Percentiles rank a stretch among this genome's conserved stretches.
phyloP scores from a whole-genome alignment of 37 sponge, comb jelly and placozoan genomes.

The Bolinopsis microptera region DNA sequence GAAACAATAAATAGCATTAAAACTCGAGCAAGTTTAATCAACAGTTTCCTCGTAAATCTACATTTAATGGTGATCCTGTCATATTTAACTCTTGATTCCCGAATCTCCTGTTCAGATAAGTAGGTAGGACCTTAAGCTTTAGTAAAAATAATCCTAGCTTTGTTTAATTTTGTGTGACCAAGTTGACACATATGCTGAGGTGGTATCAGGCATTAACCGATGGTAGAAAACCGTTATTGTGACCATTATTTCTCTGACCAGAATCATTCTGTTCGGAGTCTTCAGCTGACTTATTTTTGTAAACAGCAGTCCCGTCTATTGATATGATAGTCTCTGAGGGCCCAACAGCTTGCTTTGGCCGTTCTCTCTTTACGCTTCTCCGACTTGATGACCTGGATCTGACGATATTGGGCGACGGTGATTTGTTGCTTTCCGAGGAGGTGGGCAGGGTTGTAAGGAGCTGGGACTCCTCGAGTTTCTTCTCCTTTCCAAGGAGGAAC shows the following conservation, averaged over 20 bases:
- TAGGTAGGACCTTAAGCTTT: too few species aligned
- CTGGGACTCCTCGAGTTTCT: background rate
- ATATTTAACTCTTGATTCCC: too few species aligned
- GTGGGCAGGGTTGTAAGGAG: background rate
- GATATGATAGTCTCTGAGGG: background rate
- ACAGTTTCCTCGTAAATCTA: background rate
- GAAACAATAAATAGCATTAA: slow-evolving; percentile 23
- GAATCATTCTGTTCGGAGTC: background rate
- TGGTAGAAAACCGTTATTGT: background rate
- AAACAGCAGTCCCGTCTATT: background rate
- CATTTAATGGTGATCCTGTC: too few species aligned
- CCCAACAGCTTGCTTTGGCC: background rate
- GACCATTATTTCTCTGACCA: background rate
- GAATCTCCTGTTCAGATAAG: too few species aligned
- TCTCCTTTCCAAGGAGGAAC: slow-evolving; percentile 69
- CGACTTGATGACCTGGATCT: background rate
- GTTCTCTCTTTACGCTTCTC: background rate
- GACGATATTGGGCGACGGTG: background rate
- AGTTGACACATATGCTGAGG: too few species aligned
- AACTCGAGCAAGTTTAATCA: background rate
- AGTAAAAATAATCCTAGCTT: too few species aligned
- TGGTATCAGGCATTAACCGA: background rate
- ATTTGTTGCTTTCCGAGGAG: background rate
- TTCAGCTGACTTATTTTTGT: background rate
- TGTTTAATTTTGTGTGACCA: too few species aligned